Evolutionary conservation across 2,113 vertebrate genomes (phyloP), one percentile per base, ranked within the genome.

Genomic region (Emydura subglobosa): DNA sequence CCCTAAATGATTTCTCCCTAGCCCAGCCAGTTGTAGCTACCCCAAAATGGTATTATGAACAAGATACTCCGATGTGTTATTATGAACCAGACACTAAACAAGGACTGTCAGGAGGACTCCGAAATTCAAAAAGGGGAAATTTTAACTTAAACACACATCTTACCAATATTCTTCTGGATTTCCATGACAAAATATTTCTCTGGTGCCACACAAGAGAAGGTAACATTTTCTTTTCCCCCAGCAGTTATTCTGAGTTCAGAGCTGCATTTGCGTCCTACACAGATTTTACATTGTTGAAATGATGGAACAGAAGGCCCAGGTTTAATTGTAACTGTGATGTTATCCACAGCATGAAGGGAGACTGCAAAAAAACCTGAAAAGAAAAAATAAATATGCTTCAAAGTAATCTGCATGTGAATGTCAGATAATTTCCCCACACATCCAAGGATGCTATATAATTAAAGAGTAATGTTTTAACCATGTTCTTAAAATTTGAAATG

Each of bases 161-260:
- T 95, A 99, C 99, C 98, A 3, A 99, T 98, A 68, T 95, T 97
- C 31, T 94, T 98, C 61, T 83, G 85, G 31, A 99, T 97, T 42
- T 96, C 96, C 11, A 98, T 95, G 29, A 96, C 9, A 90, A 98
- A 99, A 57, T 97, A 76, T 31, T 98, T 96, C 50, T 98, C 95
- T 2, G 98, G 98, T 39, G 86, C 49, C 7, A 0, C 44, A 94
- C 98, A 99, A 54, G 78, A 97, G 87, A 99, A 99, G 49, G 42
- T 16, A 89, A 99, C 97, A 65, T 85, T 88, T 14, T 90, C 65
- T 1, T 74, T 98, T 17, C 97, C 94, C n/a, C 98, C 98, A 2
- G 98, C 88, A 4, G 88, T 96, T 96, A 99, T 93, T 55, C 51
- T 7, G 79, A 99, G 88, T 17, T 89, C 88, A 4, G 74, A 5